These are phyloP conservation scores for Griposia aprilina DNA, from an alignment of 2,888 invertebrate species.

Conservation along the genomic window DNA sequence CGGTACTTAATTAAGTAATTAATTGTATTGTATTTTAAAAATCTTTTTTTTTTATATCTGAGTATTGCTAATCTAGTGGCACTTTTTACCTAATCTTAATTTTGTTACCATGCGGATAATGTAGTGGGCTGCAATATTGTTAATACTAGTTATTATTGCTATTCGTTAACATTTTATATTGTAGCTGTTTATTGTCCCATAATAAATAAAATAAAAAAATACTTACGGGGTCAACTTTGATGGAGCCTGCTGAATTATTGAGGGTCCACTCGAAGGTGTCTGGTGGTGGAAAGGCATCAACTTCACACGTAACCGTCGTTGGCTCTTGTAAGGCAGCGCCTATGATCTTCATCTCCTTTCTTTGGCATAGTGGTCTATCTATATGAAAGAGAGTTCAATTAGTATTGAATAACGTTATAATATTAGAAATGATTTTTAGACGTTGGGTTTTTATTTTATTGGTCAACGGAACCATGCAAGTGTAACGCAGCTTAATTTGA, in stretches of 20 bases:
- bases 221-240: conserved; percentile 92
- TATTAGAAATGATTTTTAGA: background rate
- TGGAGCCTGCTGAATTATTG: conserved; percentile 96
- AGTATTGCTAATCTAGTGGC: no score
- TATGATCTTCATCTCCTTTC: conserved; percentile 95
- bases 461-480: background rate
- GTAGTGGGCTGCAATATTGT: no score
- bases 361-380: conserved; percentile 96
- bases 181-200: no score
- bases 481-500: background rate
- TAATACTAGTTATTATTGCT: no score
- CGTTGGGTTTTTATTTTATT: background rate
- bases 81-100: no score
- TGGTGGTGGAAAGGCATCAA: conserved; percentile 96
- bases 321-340: conserved; percentile 96
- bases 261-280: conserved; percentile 97
- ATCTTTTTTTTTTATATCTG: no score
- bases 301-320: conserved; percentile 94
- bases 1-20: no score
- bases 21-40: no score
- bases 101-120: no score
- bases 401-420: background rate
- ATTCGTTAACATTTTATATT: no score
- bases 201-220: no score
- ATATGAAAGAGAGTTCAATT: conserved; percentile 65